A percentile compares a stretch with the other conserved stretches of the same genome.
Conservation (phyloP, 2,797 vertebrate species). For the Buphagus erythrorhynchus region DNA sequence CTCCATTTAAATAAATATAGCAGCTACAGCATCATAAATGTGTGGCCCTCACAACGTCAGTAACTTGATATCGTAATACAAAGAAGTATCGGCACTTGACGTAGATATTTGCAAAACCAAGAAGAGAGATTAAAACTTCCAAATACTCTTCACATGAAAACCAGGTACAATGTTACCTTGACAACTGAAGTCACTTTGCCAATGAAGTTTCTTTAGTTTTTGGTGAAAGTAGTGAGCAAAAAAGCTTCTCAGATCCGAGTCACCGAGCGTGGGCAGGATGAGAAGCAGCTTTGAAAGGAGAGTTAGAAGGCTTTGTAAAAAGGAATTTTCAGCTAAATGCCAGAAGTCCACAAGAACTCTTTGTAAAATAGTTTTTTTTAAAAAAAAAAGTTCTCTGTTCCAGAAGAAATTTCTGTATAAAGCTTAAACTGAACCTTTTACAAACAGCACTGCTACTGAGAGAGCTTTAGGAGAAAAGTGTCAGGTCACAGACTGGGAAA, state of each 20-base stretch:
- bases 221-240: slow-evolving; percentile 40
- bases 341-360: slow-evolving; percentile 19
- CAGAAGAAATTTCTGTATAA: slow-evolving; percentile 1
- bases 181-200: slow-evolving; percentile 4
- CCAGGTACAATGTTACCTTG: slow-evolving; percentile 27
- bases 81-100: slow-evolving; percentile 72
- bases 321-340: background rate
- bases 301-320: background rate
- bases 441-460: background rate
- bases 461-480: slow-evolving; percentile 14
- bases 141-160: slow-evolving; percentile 73
- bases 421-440: background rate
- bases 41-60: slow-evolving; percentile 75
- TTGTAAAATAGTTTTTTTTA: background rate
- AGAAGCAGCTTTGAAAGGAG: slow-evolving; percentile 41
- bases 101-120: slow-evolving; percentile 70
- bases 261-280: background rate
- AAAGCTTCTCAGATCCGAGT: background rate
- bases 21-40: slow-evolving; percentile 77
- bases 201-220: background rate
- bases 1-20: slow-evolving; percentile 82
- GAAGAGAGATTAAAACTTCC: slow-evolving; percentile 67
- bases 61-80: slow-evolving; percentile 66
- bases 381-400: background rate
- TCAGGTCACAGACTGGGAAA: background rate